Evolutionary conservation across 1,140 invertebrate species (phyloP).

Genomic region (Zophobas atratus): DNA sequence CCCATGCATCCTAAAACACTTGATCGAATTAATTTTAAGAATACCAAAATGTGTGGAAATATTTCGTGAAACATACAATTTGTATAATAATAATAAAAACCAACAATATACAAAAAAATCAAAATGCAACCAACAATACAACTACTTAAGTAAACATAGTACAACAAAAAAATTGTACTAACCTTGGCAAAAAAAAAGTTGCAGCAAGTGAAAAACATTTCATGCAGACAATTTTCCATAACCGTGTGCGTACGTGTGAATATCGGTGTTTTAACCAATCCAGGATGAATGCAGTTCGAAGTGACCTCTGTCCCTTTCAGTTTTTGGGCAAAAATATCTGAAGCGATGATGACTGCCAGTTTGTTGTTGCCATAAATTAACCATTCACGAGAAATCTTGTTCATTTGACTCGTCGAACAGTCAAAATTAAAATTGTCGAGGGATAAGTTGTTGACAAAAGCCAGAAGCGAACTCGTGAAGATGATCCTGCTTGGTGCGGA

Average conservation of each 20-base stretch:
- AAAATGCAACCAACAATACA: too few species aligned
- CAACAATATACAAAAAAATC: too few species aligned
- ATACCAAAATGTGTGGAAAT: too few species aligned
- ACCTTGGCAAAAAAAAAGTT: neutral
- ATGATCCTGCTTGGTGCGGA: neutral
- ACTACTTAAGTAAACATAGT: too few species aligned
- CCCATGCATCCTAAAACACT: conserved; percentile 67
- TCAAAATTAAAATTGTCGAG: neutral
- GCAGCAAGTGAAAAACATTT: neutral
- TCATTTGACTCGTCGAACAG: neutral
- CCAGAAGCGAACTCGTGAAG: conserved; percentile 70
- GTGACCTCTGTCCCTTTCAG: conserved; percentile 69
- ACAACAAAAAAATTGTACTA: neutral
- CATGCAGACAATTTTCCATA: neutral
- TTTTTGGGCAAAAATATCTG: conserved; percentile 73
- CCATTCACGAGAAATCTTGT: too few species aligned
- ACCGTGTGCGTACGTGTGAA: conserved; percentile 1
- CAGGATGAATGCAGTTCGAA: conserved; percentile 37
- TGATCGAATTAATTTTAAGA: neutral
- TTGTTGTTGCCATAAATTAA: conserved; percentile 60
- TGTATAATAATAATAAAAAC: too few species aligned
- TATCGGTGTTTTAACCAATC: conserved; percentile 15
- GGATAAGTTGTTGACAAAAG: conserved; percentile 77
- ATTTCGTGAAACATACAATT: too few species aligned
- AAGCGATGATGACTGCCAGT: conserved; percentile 78